A percentile compares a stretch with the other conserved stretches of the same genome.
Conservation (phyloP, 2,113 vertebrate species). For the Corythoichthys haematopterus region DNA sequence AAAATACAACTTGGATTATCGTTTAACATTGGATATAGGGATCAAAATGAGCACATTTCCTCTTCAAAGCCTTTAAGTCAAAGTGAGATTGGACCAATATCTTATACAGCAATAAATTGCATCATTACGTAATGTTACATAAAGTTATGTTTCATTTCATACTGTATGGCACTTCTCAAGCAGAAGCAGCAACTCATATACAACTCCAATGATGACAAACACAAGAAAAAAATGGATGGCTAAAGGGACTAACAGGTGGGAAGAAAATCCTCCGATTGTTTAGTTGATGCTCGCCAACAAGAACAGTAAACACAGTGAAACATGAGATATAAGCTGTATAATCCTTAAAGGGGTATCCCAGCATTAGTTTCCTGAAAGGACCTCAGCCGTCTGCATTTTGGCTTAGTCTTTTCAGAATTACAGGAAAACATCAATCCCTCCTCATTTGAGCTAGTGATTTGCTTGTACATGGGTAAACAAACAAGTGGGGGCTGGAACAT, state of each 20-base stretch:
- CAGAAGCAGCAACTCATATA: no score
- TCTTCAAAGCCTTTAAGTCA: no score
- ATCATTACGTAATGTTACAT: no score
- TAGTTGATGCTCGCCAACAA: neutral
- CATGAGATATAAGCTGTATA: neutral
- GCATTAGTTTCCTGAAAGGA: neutral
- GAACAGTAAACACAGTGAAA: neutral
- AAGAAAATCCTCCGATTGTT: neutral
- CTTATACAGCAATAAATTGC: no score
- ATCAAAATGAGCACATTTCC: no score
- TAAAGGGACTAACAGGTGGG: neutral
- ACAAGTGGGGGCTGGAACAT: no score
- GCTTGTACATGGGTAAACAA: neutral
- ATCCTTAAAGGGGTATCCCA: neutral
- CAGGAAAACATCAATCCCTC: neutral
- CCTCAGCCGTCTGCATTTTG: neutral
- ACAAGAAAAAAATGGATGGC: neutral
- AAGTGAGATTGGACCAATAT: no score
- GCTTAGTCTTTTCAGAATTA: neutral
- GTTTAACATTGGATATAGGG: no score
- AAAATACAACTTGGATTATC: no score
- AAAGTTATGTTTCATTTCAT: no score
- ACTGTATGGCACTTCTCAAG: no score
- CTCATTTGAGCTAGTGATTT: neutral
- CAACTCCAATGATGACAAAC: neutral